Base-by-base conservation (phyloP, 2,113 vertebrate genomes). In the Oxyruncus cristatus region DNA sequence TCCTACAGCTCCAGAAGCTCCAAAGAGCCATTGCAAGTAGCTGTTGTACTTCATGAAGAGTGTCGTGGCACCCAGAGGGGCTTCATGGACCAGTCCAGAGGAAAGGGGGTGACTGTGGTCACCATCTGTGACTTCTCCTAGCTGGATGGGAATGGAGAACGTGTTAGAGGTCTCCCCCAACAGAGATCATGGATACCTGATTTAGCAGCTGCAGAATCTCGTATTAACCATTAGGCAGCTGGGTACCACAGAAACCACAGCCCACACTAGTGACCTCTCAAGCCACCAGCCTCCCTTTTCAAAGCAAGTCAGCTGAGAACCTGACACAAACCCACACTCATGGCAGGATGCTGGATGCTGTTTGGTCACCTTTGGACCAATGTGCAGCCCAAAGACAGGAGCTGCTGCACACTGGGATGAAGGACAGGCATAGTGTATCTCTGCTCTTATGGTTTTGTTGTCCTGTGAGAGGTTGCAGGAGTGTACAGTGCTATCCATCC, bases 321-420 rank as follows among this genome's bases (percentile, higher is more conserved):
- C 11, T 47, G 35, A 8, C 35, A 61, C 24, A 92, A 85, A 56
- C 9, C 12, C 61, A 74, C 23, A 72, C 18, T 56, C 0, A 0
- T 12, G 41, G 35, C 32, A 72, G 24, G 21, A 14, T 5, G 6
- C 78, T 63, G 42, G 28, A 13, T 65, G 61, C 9, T 32, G 12
- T 63, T 84, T 62, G 46, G 65, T 68, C 33, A 68, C 9, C 49
- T 76, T 30, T 26, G 11, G 39, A 67, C 6, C 19, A 35, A 33
- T 0, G 5, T 14, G 72, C 17, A 52, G 35, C 20, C 28, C 1
- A 1, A 78, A 66, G 63, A 49, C 28, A n/a, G 28, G 14, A 66
- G 15, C 41, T 79, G 67, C 41, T 85, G 19, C 56, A 28, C 4
- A 0, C 11, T 12, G 14, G 39, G 62, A 76, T 56, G 66, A 58